phyloP scores from a whole-genome alignment of 2,888 invertebrate genomes.

The Nephrotoma appendiculata region DNA sequence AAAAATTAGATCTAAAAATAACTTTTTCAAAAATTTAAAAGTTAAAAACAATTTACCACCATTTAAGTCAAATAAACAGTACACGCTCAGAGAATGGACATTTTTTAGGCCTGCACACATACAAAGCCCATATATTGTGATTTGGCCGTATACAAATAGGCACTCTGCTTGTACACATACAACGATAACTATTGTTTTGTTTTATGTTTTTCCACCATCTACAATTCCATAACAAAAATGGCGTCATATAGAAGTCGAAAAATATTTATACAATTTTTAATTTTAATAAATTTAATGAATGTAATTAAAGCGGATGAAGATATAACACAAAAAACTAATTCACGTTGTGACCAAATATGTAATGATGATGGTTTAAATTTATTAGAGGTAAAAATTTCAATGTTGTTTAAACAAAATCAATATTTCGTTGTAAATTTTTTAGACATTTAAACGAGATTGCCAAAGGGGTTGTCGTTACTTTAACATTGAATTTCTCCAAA shows the following conservation, averaged over 20 bases:
- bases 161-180: not conserved
- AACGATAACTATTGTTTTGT: not conserved
- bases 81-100: no score
- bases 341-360: conserved; percentile 9
- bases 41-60: no score
- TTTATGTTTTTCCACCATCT: not conserved
- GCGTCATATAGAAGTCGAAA: not conserved
- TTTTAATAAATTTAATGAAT: not conserved
- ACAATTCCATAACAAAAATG: not conserved
- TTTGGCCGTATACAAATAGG: no score
- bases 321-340: conserved; percentile 2
- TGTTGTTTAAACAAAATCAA: not conserved
- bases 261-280: not conserved
- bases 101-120: no score
- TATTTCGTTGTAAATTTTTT: not conserved
- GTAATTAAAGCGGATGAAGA: not conserved
- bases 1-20: no score
- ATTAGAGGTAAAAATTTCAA: not conserved
- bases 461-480: conserved; percentile 10
- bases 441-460: conserved; percentile 6
- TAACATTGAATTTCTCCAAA: conserved; percentile 9
- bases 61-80: no score
- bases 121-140: no score
- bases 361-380: conserved; percentile 3
- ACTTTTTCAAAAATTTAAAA: no score